A percentile compares a stretch with the other conserved stretches of the same genome.
phyloP scores from a whole-genome alignment of 2,888 invertebrate species.

The Cephus runcator region DNA sequence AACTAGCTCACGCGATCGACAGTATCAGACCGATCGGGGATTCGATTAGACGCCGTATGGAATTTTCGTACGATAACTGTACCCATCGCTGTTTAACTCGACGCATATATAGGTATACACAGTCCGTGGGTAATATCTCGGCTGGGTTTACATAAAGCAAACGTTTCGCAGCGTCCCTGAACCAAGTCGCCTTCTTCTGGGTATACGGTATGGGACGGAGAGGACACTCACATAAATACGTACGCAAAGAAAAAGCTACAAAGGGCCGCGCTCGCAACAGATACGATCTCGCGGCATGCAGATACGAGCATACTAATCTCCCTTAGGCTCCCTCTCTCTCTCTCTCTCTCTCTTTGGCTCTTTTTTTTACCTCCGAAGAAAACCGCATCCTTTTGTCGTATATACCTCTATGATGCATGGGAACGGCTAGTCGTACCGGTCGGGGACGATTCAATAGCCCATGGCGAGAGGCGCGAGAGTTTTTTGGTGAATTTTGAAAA shows the following conservation, averaged over 20 bases:
- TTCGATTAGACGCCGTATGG: background rate
- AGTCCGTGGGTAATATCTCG: background rate
- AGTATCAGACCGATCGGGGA: background rate
- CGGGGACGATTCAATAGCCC: background rate
- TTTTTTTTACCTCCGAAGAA: constrained; percentile 23
- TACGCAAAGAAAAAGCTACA: constrained; percentile 59
- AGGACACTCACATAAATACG: constrained; percentile 57
- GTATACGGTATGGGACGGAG: constrained; percentile 19
- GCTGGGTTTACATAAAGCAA: constrained; percentile 42
- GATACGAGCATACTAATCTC: constrained; percentile 63
- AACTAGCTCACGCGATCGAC: background rate
- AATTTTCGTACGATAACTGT: background rate
- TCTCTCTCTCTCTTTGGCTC: background rate
- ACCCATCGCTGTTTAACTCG: background rate
- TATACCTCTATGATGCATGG: constrained; percentile 53
- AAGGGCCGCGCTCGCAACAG: constrained; percentile 58
- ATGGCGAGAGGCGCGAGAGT: background rate
- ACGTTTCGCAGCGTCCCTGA: constrained; percentile 44
- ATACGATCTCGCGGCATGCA: constrained; percentile 63
- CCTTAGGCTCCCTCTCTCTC: constrained; percentile 31
- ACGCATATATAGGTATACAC: background rate
- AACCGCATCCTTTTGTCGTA: constrained; percentile 48
- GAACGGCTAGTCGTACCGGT: constrained; percentile 21
- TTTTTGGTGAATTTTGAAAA: background rate
- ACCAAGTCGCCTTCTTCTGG: constrained; percentile 26